Conservation (phyloP, 2,888 invertebrate genomes). For the Imbricaverruca yamaguchii region DNA sequence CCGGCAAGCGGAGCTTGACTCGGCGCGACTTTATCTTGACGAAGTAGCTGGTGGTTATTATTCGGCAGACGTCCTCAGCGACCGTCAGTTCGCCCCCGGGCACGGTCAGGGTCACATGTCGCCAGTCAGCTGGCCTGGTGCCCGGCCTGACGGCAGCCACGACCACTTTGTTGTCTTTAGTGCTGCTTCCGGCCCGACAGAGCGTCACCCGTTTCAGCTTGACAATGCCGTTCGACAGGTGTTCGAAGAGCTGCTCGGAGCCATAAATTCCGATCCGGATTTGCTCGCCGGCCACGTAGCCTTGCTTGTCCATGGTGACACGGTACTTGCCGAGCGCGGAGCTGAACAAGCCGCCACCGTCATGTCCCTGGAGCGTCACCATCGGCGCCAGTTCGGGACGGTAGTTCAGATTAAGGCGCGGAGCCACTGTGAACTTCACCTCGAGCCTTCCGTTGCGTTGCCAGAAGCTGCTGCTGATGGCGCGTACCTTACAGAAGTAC, state of each 20-base stretch:
- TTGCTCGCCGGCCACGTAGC: background rate
- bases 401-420: background rate
- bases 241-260: background rate
- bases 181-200: background rate
- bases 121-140: background rate
- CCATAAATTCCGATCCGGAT: background rate
- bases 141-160: background rate
- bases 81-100: background rate
- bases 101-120: background rate
- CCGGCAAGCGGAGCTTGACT: background rate
- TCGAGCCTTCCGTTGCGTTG: background rate
- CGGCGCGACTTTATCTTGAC: background rate
- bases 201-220: background rate
- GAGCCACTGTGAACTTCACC: background rate
- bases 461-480: background rate
- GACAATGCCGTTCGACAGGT: background rate
- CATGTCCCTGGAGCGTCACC: background rate
- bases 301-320: background rate
- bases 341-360: background rate
- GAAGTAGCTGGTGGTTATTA: background rate
- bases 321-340: background rate
- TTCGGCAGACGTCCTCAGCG: background rate
- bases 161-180: background rate
- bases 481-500: background rate
- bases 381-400: background rate